Evolutionary conservation across 2,797 vertebrate species (phyloP), one percentile per base, ranked within the genome.

Genomic region (Silurus aristotelis): DNA sequence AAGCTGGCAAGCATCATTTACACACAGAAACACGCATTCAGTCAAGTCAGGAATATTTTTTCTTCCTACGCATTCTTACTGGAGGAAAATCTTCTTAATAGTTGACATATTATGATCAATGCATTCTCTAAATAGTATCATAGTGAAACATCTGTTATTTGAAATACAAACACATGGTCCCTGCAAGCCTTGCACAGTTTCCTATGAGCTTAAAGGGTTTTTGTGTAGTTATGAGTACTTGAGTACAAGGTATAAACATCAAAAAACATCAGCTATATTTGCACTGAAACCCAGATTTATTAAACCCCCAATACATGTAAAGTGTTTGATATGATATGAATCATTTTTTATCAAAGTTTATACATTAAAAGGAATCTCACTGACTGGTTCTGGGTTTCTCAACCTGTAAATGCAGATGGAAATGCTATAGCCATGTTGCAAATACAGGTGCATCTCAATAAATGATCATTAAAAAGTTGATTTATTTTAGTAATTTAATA

Each of bases 131-230:
- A 20, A 38, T 17, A 52, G 46, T 89, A 89, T 90, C 89, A 84
- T 70, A 83, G 73, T 52, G 31, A 89, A 91, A 91, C 90, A 91
- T 89, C 90, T 91, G 90, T 79, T 86, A 75, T 86, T 80, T 85
- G 58, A 87, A 82, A 85, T 84, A 64, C 63, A 72, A 80, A 88
- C 55, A 58, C 48, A 67, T 80, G 81, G 72, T 25, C 22, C 72
- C 70, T 72, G 60, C 46, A 86, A 84, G 87, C 61, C 13, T 67
- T 60, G 56, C 25, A 73, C 58, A 71, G 66, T 83, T 86, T 84
- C 72, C 67, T 78, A 52, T 17, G 6, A 71, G 78, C 67, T 83
- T 63, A 79, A 60, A 20, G 8, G 73, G 86, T 78, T 85, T 85
- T 85, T 87, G 90, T 88, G 63, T 81, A 83, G 80, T 66, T 84